Base-by-base conservation (phyloP, 2,113 vertebrate genomes). In the Burhinus bistriatus region DNA sequence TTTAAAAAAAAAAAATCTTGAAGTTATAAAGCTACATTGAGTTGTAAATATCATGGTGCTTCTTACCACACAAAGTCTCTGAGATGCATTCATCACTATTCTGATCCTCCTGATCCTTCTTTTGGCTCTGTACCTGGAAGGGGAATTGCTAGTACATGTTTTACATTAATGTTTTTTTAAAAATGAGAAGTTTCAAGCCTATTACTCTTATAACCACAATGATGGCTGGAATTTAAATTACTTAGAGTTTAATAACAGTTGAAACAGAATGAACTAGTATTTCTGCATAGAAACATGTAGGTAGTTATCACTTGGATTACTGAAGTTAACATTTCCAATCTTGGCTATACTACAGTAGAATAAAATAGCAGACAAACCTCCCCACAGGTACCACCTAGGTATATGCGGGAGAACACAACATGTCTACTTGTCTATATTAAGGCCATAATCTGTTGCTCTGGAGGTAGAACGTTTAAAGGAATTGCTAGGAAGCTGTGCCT, bases 1-100 rank as follows among this genome's bases (percentile, higher is more conserved):
- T 27, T 2, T 4, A 45, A 29, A 17, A 65, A 64, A n/a, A 55
- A 68, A 64, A 13, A 27, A 4, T 1, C 6, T 1, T 3, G 1
- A 42, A 73, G 21, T 23, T 38, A 38, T 57, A 62, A 77, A 34
- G 15, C 9, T 52, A 9, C 8, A 51, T 8, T 51, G 15, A 51
- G 11, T 52, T 78, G 11, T 9, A 62, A 52, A 16, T 69, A 26
- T 64, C 62, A 19, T 6, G 9, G 6, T 78, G 34, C 22, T 64
- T 68, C 32, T 51, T 68, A 69, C 36, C 17, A n/a, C 8, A 14
- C 5, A 68, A 38, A 30, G 25, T 23, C 21, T 69, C 32, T 79
- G 9, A 58, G 17, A 30, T 27, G 3, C 10, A 2, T 14, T 55
- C 4, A 10, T 40, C 76, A 14, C 25, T 52, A 2, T 69, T 88